Base-by-base conservation (phyloP, 1,140 invertebrate genomes). In the Orchesella cincta region DNA sequence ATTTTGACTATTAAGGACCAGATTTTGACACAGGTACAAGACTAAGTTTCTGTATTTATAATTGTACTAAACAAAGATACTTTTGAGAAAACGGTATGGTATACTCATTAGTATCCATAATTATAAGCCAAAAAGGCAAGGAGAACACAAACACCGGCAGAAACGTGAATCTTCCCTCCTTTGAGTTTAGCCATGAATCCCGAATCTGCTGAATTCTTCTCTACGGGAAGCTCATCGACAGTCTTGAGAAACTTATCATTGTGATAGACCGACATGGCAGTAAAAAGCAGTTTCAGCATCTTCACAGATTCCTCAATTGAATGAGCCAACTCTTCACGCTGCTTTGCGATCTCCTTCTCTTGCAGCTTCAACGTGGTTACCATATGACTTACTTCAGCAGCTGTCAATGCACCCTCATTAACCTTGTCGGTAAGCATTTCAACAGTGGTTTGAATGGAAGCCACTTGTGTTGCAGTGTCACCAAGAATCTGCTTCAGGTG, bases 401-500 rank as follows among this genome's bases (percentile, higher is more conserved):
- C n/a, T 8, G 14, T 33, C 14, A 26, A 57, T 3, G 62, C 1
- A 31, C 26, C 31, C 8, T 29, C 26, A n/a, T 67, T 67, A 2
- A 67, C 14, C 33, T 67, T 67, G 29, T 33, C 5, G 8, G 62
- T 31, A 14, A 73, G 26, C 2, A 39, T 20, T 12, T 73, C 35
- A 3, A 73, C 71, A n/a, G 34, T 14, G 18, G 34, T 29, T 26
- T 39, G 23, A 46, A 73, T 73, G 34, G 34, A 8, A 14, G 35
- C 33, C 1, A 73, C 71, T 46, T 73, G 71, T 3, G 71, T 12
- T 2, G 71, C 36, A 2, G 71, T 73, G 14, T 73, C 8, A 3
- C 20, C 35, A 5, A 39, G 35, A 2, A 73, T 46, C 1, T 36
- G 18, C 26, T 74, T 74, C 29, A 78, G 33, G 26, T 80, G 76